Percentiles rank a stretch among this genome's conserved stretches.
Conservation (phyloP, 2,888 invertebrate genomes). For the Eristalis tenax region DNA sequence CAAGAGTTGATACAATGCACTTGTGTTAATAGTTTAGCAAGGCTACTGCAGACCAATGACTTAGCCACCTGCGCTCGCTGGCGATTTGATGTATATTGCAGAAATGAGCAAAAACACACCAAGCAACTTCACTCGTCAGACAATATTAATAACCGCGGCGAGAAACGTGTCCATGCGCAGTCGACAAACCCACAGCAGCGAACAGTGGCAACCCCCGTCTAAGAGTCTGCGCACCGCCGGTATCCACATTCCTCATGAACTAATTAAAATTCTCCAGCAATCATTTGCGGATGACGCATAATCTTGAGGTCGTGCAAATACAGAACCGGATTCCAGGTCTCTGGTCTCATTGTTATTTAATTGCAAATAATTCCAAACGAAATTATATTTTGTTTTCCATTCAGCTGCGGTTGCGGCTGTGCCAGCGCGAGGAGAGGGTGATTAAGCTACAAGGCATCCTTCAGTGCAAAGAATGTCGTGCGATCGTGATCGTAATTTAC, state of each 20-base stretch:
- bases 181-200: neutral
- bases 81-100: neutral
- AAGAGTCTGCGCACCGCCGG: neutral
- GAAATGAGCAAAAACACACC: neutral
- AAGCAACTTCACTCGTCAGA: neutral
- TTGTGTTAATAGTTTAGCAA: neutral
- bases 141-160: neutral
- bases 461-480: conserved; percentile 57
- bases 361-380: conserved; percentile 58
- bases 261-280: conserved; percentile 57
- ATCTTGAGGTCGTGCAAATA: conserved; percentile 24
- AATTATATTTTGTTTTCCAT: conserved; percentile 52
- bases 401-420: neutral
- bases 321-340: conserved; percentile 30
- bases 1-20: neutral
- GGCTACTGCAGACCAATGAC: neutral
- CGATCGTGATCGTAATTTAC: conserved; percentile 67
- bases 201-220: neutral
- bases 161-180: neutral
- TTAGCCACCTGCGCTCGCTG: neutral
- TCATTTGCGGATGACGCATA: conserved; percentile 46
- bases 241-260: conserved; percentile 42
- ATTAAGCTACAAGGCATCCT: conserved; percentile 47
- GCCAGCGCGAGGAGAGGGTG: conserved; percentile 31
- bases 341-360: conserved; percentile 49